phyloP scores from a whole-genome alignment of 2,113 vertebrate species.

The Gambusia holbrooki region DNA sequence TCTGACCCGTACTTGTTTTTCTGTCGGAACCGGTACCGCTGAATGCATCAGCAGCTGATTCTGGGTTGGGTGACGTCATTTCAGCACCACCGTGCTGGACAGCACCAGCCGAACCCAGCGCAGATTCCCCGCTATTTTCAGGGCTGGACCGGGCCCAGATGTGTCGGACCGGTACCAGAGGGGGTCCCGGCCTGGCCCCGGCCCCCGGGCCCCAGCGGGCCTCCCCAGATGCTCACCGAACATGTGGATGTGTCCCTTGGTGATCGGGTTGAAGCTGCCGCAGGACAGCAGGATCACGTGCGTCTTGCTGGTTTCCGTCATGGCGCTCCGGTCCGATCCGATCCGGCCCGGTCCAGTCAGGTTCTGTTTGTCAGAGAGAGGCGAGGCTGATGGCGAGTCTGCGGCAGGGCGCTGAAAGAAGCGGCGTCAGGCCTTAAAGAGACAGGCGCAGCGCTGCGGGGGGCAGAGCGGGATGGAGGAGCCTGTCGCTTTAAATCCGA shows the following conservation, averaged over 20 bases:
- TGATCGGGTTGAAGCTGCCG: slow-evolving; percentile 98
- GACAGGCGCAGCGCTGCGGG: background rate
- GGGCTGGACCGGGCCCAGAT: too few relatives aligned
- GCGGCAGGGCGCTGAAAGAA: background rate
- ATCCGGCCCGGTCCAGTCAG: slow-evolving; percentile 2
- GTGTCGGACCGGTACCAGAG: background rate
- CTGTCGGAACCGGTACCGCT: background rate
- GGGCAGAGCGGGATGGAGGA: too few relatives aligned
- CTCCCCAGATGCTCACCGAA: slow-evolving; percentile 85
- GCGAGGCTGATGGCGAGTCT: background rate
- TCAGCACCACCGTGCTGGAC: background rate
- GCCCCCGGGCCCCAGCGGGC: background rate
- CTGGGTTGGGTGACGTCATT: background rate
- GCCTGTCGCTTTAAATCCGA: background rate
- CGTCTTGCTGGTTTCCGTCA: slow-evolving; percentile 92
- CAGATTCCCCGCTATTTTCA: too few relatives aligned
- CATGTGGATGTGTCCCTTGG: slow-evolving; percentile 97
- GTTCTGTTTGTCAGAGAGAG: background rate
- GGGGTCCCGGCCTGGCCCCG: background rate
- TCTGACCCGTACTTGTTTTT: background rate
- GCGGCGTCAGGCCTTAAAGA: background rate
- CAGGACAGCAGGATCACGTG: slow-evolving; percentile 96
- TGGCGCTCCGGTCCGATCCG: slow-evolving; percentile 62
- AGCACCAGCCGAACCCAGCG: background rate
- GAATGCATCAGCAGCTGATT: background rate